Conservation (phyloP, 23 tunicate species). For the Trididemnum clinides region DNA sequence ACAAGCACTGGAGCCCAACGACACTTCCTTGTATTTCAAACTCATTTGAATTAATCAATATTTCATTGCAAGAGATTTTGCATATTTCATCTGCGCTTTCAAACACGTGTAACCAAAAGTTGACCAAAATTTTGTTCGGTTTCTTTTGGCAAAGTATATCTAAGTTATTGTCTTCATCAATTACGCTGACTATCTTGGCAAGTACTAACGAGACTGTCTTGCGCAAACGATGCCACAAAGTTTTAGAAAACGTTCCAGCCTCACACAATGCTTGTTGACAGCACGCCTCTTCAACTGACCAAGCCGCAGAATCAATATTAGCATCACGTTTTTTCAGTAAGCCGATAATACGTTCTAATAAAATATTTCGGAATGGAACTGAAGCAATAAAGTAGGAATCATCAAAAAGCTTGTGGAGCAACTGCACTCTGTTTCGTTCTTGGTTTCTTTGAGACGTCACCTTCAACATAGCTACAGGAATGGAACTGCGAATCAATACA, state of each 20-base stretch:
- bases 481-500: not conserved
- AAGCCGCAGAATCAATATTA: not conserved
- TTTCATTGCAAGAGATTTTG: not conserved
- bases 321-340: slow-evolving; percentile 26
- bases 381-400: not conserved
- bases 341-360: not conserved
- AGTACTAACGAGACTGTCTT: not conserved
- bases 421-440: not conserved
- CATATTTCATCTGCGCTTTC: not conserved
- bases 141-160: slow-evolving; percentile 22
- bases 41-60: slow-evolving; percentile 7
- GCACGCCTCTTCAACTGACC: slow-evolving; percentile 53
- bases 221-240: slow-evolving; percentile 57
- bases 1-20: slow-evolving; percentile 4
- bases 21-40: slow-evolving; percentile 4
- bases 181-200: slow-evolving; percentile 45
- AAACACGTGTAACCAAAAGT: not conserved
- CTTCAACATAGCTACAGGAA: slow-evolving; percentile 50
- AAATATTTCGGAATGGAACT: slow-evolving; percentile 16
- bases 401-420: not conserved
- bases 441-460: not conserved
- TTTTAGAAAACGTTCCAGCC: slow-evolving; percentile 69
- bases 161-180: slow-evolving; percentile 66
- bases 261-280: slow-evolving; percentile 36
- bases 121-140: not conserved